Percentiles rank a stretch among this genome's conserved stretches.
Conservation (phyloP, 2,797 vertebrate species). For the Coccyzus lansbergi region DNA sequence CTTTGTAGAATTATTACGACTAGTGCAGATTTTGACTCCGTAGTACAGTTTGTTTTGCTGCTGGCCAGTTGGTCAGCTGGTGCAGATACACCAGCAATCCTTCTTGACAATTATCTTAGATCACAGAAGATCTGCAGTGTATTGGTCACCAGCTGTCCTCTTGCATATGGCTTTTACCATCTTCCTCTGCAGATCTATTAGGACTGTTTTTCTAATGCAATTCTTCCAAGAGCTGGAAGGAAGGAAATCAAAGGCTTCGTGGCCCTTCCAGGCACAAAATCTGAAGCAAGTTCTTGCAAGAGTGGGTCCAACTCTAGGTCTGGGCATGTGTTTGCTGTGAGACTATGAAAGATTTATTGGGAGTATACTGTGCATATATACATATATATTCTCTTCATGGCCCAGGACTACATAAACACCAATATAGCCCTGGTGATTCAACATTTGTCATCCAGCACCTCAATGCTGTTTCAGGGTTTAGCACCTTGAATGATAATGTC, state of each 20-base stretch:
- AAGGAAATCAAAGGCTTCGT: not conserved
- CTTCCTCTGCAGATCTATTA: not conserved
- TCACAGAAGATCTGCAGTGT: not conserved
- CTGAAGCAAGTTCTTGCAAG: not conserved
- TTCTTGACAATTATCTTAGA: not conserved
- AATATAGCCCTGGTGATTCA: not conserved
- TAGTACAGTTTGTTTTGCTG: not conserved
- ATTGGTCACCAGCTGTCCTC: not conserved
- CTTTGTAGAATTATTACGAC: not conserved
- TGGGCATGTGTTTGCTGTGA: not conserved
- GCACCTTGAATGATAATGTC: rapidly evolving
- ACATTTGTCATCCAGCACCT: not conserved
- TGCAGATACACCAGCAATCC: not conserved
- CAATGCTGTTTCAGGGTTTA: not conserved
- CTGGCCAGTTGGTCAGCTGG: not conserved
- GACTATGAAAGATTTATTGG: not conserved
- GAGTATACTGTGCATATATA: not conserved
- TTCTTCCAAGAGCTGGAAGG: not conserved
- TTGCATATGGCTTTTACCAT: not conserved
- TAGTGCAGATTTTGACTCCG: not conserved
- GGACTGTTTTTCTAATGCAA: not conserved
- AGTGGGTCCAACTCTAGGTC: not conserved
- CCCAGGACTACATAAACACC: not conserved
- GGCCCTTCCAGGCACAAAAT: not conserved
- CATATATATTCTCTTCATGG: not conserved